These are phyloP conservation scores for Drosophila setosimentum DNA, from an alignment of 2,888 invertebrate genomes.

Conservation along the genomic window DNA sequence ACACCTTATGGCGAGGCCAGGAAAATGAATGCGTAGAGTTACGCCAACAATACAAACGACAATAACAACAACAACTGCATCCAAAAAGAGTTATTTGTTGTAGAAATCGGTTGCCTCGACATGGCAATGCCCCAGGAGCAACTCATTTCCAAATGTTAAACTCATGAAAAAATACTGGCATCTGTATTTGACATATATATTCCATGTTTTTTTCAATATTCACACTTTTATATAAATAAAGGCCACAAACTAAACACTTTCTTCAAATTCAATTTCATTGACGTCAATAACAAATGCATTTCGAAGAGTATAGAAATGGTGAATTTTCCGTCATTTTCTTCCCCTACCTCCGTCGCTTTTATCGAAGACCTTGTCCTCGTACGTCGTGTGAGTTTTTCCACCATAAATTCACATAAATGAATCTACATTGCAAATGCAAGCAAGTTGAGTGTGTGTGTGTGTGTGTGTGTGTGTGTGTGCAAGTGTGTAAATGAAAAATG, in stretches of 20 bases:
- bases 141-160: background rate
- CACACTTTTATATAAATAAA: background rate
- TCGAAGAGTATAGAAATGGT: constrained; percentile 13
- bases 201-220: background rate
- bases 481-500: constrained; percentile 32
- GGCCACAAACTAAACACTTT: background rate
- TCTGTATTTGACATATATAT: background rate
- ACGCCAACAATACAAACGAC: constrained; percentile 34
- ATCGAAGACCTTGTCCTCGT: constrained; percentile 6
- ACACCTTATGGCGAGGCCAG: constrained; percentile 46
- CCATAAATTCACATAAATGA: constrained; percentile 73
- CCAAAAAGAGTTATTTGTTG: constrained; percentile 10
- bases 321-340: background rate
- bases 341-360: background rate
- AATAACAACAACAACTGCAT: constrained; percentile 10
- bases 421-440: constrained; percentile 78
- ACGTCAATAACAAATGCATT: constrained; percentile 12
- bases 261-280: background rate
- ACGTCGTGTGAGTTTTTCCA: constrained; percentile 67
- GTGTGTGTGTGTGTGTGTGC: constrained; percentile 27
- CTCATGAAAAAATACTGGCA: background rate
- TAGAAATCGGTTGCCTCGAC: background rate
- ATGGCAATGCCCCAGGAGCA: constrained; percentile 16
- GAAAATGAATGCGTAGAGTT: constrained; percentile 42
- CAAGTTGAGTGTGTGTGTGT: constrained; percentile 36